Percentiles rank a stretch among this genome's conserved stretches.
Evolutionary conservation across 2,888 invertebrate genomes (phyloP).

Genomic region (Lasioglossum marginatum): DNA sequence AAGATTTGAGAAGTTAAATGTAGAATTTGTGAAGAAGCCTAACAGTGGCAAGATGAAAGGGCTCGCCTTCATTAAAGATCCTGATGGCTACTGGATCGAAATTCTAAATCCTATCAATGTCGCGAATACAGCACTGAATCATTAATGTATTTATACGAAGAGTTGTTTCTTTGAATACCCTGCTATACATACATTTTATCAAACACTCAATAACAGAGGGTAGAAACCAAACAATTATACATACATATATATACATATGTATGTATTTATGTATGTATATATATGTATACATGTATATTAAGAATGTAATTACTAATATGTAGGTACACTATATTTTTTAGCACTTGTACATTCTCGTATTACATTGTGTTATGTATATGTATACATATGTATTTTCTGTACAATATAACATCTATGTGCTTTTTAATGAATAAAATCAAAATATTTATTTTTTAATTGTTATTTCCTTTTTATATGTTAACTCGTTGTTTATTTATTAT

Average conservation of each 20-base stretch:
- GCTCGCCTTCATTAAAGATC: conserved; percentile 97
- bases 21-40: conserved; percentile 95
- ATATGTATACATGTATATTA: conserved; percentile 43
- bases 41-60: conserved; percentile 97
- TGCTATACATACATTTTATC: conserved; percentile 52
- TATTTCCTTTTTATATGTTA: conserved; percentile 2
- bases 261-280: conserved; percentile 19
- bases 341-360: conserved; percentile 70
- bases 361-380: conserved; percentile 66
- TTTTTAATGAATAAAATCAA: conserved; percentile 72
- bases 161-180: conserved; percentile 46
- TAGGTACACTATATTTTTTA: conserved; percentile 68
- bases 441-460: conserved; percentile 76
- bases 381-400: conserved; percentile 62
- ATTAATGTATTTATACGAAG: conserved; percentile 46
- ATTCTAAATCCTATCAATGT: conserved; percentile 87
- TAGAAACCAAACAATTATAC: conserved; percentile 29
- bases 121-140: conserved; percentile 66
- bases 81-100: conserved; percentile 99
- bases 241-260: conserved; percentile 19
- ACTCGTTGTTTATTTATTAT: not conserved
- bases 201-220: conserved; percentile 35
- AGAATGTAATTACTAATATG: conserved; percentile 64
- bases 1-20: conserved; percentile 93
- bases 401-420: conserved; percentile 63